These are phyloP conservation scores for Enhydra lutris DNA, from an alignment of 2,113 vertebrate species.

Conservation along the genomic window DNA sequence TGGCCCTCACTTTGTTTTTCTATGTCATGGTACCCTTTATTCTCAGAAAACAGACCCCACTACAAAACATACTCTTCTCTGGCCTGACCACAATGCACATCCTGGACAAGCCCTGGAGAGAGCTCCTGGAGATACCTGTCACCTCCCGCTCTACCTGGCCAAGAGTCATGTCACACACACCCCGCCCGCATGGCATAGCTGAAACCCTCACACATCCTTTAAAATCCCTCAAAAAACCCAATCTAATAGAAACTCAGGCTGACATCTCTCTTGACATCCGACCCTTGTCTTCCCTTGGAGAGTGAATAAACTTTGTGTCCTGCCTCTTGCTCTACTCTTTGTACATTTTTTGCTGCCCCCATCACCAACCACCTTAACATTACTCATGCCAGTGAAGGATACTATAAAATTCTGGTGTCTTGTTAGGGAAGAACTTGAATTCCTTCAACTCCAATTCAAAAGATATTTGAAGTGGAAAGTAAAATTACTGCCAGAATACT, in stretches of 20 bases:
- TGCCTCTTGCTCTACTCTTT: not conserved
- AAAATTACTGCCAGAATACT: not conserved
- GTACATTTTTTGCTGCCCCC: not conserved
- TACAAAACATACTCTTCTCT: not conserved
- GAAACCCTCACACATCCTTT: not conserved
- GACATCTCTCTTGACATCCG: not conserved
- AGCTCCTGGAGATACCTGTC: not conserved
- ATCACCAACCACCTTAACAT: not conserved
- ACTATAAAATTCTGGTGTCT: not conserved
- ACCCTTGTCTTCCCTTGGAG: not conserved
- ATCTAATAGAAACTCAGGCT: not conserved
- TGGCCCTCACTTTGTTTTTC: not conserved
- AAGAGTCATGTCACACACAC: not conserved
- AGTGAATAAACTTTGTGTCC: not conserved
- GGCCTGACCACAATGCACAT: not conserved
- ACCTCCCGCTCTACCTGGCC: not conserved
- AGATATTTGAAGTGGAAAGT: not conserved
- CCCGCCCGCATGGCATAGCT: not conserved
- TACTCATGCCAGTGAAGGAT: not conserved
- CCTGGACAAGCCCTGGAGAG: not conserved
- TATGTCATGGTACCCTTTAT: not conserved
- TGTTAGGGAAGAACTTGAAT: not conserved
- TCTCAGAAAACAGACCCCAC: not conserved
- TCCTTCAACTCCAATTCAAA: not conserved
- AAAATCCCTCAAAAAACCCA: not conserved